Percentiles rank a stretch among this genome's conserved stretches.
phyloP scores from a whole-genome alignment of 2,888 invertebrate species.

The Asteroscopus sphinx region DNA sequence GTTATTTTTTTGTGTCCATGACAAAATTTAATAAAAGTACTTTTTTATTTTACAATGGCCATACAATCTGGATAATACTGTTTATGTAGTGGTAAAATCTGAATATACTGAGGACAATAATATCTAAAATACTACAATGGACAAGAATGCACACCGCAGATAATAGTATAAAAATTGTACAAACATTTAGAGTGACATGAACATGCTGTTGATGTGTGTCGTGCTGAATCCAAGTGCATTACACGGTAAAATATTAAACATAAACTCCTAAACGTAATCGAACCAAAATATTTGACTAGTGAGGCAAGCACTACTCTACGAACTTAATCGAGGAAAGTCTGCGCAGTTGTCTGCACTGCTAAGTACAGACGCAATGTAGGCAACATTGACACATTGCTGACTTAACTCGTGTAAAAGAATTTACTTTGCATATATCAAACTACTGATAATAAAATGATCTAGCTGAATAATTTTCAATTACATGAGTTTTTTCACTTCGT shows the following conservation, averaged over 20 bases:
- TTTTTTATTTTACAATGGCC: no score
- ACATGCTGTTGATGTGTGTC: slow-evolving; percentile 56
- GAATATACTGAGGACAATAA: slow-evolving; percentile 24
- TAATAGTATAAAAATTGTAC: slow-evolving; percentile 30
- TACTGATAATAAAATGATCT: slow-evolving; percentile 76
- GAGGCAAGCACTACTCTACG: slow-evolving; percentile 74
- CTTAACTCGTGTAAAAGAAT: slow-evolving; percentile 65
- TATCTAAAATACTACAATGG: slow-evolving; percentile 45
- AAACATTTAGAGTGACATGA: slow-evolving; percentile 43
- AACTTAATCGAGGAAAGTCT: slow-evolving; percentile 64
- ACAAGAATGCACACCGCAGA: slow-evolving; percentile 42
- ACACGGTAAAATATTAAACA: slow-evolving; percentile 51
- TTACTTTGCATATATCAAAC: slow-evolving; percentile 70
- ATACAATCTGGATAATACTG: slow-evolving; percentile 24
- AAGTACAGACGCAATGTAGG: slow-evolving; percentile 44
- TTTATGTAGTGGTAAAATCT: slow-evolving; percentile 25
- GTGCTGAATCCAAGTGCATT: slow-evolving; percentile 65
- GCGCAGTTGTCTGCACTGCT: slow-evolving; percentile 47
- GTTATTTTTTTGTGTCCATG: no score
- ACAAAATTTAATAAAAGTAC: no score
- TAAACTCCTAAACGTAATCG: slow-evolving; percentile 44
- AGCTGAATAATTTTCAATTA: slow-evolving; percentile 91
- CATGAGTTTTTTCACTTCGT: slow-evolving; percentile 99
- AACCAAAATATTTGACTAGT: slow-evolving; percentile 59
- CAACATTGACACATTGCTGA: slow-evolving; percentile 58